Conservation (phyloP, 2,888 invertebrate genomes). For the Tetranychus truncatus region DNA sequence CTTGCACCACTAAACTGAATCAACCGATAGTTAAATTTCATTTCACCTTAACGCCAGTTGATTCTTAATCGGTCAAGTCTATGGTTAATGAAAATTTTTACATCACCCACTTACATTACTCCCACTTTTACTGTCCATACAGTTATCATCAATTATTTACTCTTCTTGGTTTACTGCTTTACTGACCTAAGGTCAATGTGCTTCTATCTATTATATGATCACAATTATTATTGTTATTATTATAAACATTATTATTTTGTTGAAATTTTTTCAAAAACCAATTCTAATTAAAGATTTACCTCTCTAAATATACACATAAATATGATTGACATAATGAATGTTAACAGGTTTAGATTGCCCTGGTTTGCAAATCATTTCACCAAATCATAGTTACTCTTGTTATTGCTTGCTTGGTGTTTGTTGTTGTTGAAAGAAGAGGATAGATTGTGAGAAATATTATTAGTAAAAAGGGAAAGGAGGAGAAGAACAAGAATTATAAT, state of each 20-base stretch:
- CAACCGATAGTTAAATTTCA: too few relatives aligned
- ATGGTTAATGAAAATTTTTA: too few relatives aligned
- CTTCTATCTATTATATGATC: not conserved
- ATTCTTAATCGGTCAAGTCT: too few relatives aligned
- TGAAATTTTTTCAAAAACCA: not conserved
- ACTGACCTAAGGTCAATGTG: not conserved
- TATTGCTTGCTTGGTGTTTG: too few relatives aligned
- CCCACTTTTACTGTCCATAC: too few relatives aligned
- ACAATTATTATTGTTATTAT: not conserved
- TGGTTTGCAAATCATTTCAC: not conserved
- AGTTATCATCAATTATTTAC: too few relatives aligned
- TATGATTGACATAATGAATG: not conserved
- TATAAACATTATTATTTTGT: not conserved
- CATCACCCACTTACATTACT: too few relatives aligned
- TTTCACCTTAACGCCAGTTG: too few relatives aligned
- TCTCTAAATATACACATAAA: not conserved
- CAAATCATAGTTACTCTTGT: not conserved
- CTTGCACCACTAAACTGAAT: too few relatives aligned
- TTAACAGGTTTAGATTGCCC: not conserved
- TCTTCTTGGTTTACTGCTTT: conserved; percentile 1
- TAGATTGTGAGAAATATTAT: not conserved
- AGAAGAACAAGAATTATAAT: not conserved
- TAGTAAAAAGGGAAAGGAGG: not conserved
- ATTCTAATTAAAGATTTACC: not conserved
- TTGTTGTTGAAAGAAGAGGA: too few relatives aligned